These are phyloP conservation scores for Sinosuthora webbiana DNA, from an alignment of 2,113 vertebrate species.

Conservation along the genomic window DNA sequence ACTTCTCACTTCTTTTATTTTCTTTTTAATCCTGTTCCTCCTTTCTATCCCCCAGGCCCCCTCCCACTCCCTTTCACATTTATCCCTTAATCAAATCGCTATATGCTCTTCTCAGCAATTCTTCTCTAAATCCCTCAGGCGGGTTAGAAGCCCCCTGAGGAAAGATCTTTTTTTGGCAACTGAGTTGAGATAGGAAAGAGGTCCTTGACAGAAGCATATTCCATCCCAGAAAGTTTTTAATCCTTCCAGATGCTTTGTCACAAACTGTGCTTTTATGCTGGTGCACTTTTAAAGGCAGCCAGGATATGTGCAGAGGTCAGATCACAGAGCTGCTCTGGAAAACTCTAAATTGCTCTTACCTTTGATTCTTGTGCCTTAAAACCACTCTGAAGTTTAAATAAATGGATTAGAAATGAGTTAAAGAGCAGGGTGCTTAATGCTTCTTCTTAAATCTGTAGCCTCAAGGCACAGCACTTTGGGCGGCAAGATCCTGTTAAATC, in stretches of 20 bases:
- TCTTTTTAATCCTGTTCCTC: slow-evolving; percentile 19
- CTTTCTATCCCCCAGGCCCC: neutral
- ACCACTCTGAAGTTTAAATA: slow-evolving; percentile 60
- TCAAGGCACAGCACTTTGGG: slow-evolving; percentile 37
- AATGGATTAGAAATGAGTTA: slow-evolving; percentile 67
- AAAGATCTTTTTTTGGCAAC: slow-evolving; percentile 48
- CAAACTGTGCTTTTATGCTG: slow-evolving; percentile 61
- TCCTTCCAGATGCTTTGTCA: slow-evolving; percentile 66
- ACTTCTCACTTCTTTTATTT: slow-evolving; percentile 25
- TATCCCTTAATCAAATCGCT: slow-evolving; percentile 53
- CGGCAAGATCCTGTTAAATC: slow-evolving; percentile 49
- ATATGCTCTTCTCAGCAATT: slow-evolving; percentile 42
- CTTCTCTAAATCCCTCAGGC: slow-evolving; percentile 52
- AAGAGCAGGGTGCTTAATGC: slow-evolving; percentile 48
- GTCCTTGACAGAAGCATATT: slow-evolving; percentile 50
- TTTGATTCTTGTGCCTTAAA: slow-evolving; percentile 57
- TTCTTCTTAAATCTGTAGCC: slow-evolving; percentile 62
- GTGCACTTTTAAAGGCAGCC: slow-evolving; percentile 56
- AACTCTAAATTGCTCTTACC: slow-evolving; percentile 34
- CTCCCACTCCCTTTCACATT: neutral
- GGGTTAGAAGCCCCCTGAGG: slow-evolving; percentile 41
- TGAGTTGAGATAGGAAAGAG: slow-evolving; percentile 39
- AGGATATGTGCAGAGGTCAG: slow-evolving; percentile 47
- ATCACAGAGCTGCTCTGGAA: slow-evolving; percentile 44
- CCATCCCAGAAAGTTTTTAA: slow-evolving; percentile 55